These are phyloP conservation scores for Xylocopa sonorina DNA, from an alignment of 1,140 invertebrate species.

Conservation along the genomic window DNA sequence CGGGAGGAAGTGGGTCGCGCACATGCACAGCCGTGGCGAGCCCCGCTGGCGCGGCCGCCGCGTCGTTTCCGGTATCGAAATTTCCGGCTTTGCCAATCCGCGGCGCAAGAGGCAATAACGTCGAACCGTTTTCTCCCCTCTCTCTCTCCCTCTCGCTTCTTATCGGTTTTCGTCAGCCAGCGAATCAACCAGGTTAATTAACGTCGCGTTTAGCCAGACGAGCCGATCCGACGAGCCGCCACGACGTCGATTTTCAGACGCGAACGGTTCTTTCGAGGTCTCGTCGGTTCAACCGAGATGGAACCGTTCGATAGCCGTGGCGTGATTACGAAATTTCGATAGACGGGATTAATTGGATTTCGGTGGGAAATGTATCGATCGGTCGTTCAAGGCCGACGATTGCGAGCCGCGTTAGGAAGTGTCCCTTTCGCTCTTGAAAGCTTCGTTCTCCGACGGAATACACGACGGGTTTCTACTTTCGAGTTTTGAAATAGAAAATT, in stretches of 20 bases:
- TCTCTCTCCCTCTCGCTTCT: background rate
- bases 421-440: no score
- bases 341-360: background rate
- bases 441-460: no score
- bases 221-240: background rate
- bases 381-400: background rate
- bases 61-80: constrained; percentile 77
- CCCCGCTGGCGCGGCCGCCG: constrained; percentile 47
- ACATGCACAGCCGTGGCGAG: constrained; percentile 42
- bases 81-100: constrained; percentile 74
- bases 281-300: no score
- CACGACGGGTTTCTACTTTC: background rate
- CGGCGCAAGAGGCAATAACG: constrained; percentile 28
- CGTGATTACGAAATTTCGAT: no score
- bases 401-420: background rate
- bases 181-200: constrained; percentile 41
- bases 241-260: no score
- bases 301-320: background rate
- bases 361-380: background rate
- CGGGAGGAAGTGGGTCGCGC: constrained; percentile 75
- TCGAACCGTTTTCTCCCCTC: background rate
- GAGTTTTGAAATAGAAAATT: background rate
- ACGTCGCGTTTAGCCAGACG: background rate
- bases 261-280: no score
- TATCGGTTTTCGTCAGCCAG: background rate